Evolutionary conservation across 2,888 invertebrate genomes (phyloP).

Genomic region (Ectropis crepuscularia): DNA sequence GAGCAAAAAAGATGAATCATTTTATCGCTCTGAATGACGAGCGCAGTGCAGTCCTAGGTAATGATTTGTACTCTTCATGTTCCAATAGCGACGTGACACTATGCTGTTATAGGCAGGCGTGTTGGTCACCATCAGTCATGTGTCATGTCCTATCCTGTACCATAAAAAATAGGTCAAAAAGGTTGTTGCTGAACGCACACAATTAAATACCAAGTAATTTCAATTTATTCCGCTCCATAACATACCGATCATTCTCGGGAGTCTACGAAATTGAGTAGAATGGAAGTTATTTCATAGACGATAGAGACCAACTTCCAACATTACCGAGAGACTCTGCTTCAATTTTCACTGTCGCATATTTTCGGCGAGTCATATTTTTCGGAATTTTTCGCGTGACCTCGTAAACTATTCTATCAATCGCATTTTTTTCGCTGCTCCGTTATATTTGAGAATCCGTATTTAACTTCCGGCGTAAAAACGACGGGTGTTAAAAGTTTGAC

Average conservation of each 20-base stretch:
- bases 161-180: too few species aligned
- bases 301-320: conserved; percentile 16
- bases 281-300: conserved; percentile 9
- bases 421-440: conserved; percentile 9
- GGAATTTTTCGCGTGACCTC: conserved; percentile 23
- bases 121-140: too few species aligned
- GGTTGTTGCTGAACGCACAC: too few species aligned
- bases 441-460: not conserved
- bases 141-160: too few species aligned
- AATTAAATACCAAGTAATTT: not conserved
- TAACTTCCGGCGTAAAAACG: too few species aligned
- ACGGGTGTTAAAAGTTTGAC: too few species aligned
- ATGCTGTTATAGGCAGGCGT: too few species aligned
- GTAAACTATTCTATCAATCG: conserved; percentile 20
- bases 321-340: not conserved
- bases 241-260: conserved; percentile 7
- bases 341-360: conserved; percentile 24
- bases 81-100: too few species aligned
- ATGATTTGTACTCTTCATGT: too few species aligned
- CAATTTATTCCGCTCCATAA: conserved; percentile 5
- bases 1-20: too few species aligned
- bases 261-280: conserved; percentile 3
- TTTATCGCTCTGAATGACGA: too few species aligned
- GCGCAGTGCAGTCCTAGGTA: too few species aligned
- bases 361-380: conserved; percentile 24